Conservation (phyloP, 2,888 invertebrate species). For the Formica aserva region DNA sequence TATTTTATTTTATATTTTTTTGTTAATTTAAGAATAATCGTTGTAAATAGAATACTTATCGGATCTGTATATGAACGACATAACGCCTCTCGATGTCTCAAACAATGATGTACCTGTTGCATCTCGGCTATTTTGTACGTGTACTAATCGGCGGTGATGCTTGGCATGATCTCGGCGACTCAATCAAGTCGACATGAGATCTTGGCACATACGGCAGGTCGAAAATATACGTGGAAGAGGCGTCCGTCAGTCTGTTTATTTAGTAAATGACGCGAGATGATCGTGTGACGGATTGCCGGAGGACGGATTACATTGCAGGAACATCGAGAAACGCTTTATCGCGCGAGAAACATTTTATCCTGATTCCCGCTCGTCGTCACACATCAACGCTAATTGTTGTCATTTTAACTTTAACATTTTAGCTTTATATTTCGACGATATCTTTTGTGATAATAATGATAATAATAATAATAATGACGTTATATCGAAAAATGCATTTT, state of each 20-base stretch:
- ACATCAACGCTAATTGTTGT: slow-evolving; percentile 37
- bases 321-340: neutral
- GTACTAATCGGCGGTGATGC: slow-evolving; percentile 47
- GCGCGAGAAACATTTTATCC: slow-evolving; percentile 25
- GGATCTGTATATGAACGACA: neutral
- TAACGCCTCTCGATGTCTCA: slow-evolving; percentile 40
- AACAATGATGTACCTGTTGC: slow-evolving; percentile 70
- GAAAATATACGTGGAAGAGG: slow-evolving; percentile 61
- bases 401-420: slow-evolving; percentile 12
- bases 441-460: neutral
- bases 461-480: no score
- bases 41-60: neutral
- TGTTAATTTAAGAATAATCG: neutral
- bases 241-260: slow-evolving; percentile 61
- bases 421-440: neutral
- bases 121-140: slow-evolving; percentile 48
- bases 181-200: slow-evolving; percentile 57
- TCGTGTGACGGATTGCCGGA: slow-evolving; percentile 43
- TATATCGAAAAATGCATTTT: neutral
- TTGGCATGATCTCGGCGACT: slow-evolving; percentile 43
- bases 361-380: neutral
- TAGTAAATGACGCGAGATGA: slow-evolving; percentile 58
- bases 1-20: no score
- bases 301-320: neutral
- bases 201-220: slow-evolving; percentile 68